Evolutionary conservation across 92 coral and sea anemone species (phyloP), one percentile per base, ranked within the genome.

Genomic region (Epizoanthus stellaris): DNA sequence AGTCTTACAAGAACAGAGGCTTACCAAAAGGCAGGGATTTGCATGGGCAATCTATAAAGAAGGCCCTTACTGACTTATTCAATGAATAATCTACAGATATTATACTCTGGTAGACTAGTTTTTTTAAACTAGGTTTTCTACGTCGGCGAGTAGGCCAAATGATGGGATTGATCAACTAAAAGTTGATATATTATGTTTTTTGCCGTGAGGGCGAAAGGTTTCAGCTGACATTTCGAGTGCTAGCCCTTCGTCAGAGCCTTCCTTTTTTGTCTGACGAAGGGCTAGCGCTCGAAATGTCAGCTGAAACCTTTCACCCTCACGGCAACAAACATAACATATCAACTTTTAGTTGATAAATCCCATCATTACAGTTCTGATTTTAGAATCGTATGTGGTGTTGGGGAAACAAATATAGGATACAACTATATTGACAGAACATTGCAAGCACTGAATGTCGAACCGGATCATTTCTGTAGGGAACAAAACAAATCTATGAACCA

Each of bases 301-400:
- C n/a, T n/a, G n/a, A n/a, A n/a, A n/a, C n/a, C n/a, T n/a, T n/a
- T n/a, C n/a, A 23, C 25, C 25, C 25, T 23, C 25, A 23, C 0
- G 25, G 25, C 25, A 0, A 23, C 0, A 23, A 23, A 23, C 25
- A 23, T 23, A 23, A 23, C 25, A 23, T 23, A 23, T 23, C 25
- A 23, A 23, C 25, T 23, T 23, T 23, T 23, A 23, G 25, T 23
- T 23, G 25, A 23, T 23, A 0, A 23, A 23, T 23, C 25, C 25
- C 25, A 23, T 23, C 25, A 23, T 23, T 23, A 23, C 25, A 23
- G 86, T 56, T 77, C 77, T 80, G 89, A 89, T 54, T 89, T 89
- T 70, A 74, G 89, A 43, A 86, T 85, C 12, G 92, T 89, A 3
- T 89, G 92, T 62, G 71, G 72, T 57, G 82, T 83, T 16, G 87